Conservation (phyloP, 2,797 vertebrate species). For the Buceros bicornis region DNA sequence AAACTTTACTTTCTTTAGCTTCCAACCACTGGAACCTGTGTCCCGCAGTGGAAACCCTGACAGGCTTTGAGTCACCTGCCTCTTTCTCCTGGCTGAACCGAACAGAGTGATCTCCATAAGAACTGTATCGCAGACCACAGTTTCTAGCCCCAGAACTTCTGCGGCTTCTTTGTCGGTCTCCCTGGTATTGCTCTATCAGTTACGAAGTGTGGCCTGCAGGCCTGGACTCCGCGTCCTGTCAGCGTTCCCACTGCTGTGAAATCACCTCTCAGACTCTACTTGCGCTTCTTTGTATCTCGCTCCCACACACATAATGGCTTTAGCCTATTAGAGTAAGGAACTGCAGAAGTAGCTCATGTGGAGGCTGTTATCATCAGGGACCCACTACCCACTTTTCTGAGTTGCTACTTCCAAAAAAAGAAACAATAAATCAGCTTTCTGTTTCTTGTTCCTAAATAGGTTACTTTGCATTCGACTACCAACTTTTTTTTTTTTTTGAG, state of each 20-base stretch:
- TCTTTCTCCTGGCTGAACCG: neutral
- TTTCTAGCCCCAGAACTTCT: neutral
- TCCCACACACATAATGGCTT: neutral
- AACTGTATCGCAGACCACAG: rapidly evolving
- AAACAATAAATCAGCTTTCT: neutral
- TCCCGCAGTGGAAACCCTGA: neutral
- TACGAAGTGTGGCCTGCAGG: neutral
- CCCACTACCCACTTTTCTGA: neutral
- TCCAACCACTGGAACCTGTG: neutral
- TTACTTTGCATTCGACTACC: neutral
- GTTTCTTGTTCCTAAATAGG: neutral
- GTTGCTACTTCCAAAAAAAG: neutral
- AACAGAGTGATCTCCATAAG: neutral
- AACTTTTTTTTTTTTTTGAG: no score
- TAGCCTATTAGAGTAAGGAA: neutral
- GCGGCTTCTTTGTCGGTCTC: neutral
- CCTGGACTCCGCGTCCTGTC: neutral
- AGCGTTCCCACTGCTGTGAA: neutral
- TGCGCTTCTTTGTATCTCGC: neutral
- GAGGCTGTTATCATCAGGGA: neutral
- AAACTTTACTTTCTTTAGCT: neutral
- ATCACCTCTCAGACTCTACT: neutral
- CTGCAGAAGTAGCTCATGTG: neutral
- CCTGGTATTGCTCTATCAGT: neutral
- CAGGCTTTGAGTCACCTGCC: neutral